Evolutionary conservation across 2,113 vertebrate species (phyloP).

Genomic region (Cariama cristata): DNA sequence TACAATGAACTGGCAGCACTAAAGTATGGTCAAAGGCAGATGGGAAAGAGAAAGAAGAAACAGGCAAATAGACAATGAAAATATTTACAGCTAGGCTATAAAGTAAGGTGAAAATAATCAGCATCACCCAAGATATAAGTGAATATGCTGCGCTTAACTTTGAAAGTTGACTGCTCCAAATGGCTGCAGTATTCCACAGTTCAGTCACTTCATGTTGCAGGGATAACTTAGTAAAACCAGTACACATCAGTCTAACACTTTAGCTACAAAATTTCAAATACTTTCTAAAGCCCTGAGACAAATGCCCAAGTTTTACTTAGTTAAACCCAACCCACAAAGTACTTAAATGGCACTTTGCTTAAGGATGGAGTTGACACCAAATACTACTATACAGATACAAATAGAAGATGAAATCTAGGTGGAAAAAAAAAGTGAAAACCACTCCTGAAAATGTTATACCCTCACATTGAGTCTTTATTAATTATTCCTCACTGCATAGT

Average conservation of each 20-base stretch:
- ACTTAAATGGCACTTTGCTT: not conserved
- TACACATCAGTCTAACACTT: not conserved
- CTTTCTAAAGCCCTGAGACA: not conserved
- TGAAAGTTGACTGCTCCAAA: not conserved
- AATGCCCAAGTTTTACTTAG: not conserved
- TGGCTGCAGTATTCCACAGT: not conserved
- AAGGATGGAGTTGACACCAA: not conserved
- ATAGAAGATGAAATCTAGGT: not conserved
- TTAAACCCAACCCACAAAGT: not conserved
- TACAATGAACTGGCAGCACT: not conserved
- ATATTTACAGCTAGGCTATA: not conserved
- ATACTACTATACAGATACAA: not conserved
- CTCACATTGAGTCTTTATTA: not conserved
- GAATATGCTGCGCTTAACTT: not conserved
- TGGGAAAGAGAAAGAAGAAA: not conserved
- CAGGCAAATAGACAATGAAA: not conserved
- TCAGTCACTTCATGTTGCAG: not conserved
- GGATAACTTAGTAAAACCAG: not conserved
- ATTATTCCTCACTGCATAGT: not conserved
- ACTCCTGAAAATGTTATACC: not conserved
- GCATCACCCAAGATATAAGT: accelerated
- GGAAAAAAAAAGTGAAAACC: not conserved
- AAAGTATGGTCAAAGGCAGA: not conserved
- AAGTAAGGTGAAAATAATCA: not conserved
- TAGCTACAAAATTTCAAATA: not conserved